phyloP scores from a whole-genome alignment of 1,140 invertebrate species.

The Probaryconus sp. region DNA sequence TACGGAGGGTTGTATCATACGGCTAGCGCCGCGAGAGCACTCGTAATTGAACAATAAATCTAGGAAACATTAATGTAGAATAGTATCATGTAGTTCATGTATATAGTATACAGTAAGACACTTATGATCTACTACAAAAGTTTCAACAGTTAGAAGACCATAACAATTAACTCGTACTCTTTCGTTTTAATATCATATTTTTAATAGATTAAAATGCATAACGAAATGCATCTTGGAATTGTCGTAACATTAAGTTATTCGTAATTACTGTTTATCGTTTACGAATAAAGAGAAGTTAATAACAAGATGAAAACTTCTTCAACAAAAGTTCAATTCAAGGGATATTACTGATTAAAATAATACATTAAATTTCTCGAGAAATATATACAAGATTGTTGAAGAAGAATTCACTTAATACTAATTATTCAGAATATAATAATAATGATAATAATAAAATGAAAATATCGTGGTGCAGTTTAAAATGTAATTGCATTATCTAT shows the following conservation, averaged over 20 bases:
- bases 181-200: slow-evolving; percentile 40
- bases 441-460: no score
- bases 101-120: slow-evolving; percentile 76
- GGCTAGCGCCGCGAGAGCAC: slow-evolving; percentile 24
- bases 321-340: no score
- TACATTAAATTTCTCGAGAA: no score
- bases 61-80: slow-evolving; percentile 77
- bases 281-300: not conserved
- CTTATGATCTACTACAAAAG: slow-evolving; percentile 75
- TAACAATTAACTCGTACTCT: slow-evolving; percentile 71
- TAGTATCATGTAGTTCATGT: slow-evolving; percentile 74
- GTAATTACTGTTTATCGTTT: no score
- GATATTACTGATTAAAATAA: no score
- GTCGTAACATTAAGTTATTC: no score
- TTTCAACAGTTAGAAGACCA: slow-evolving; percentile 76
- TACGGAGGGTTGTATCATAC: slow-evolving; percentile 48
- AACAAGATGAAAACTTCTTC: slow-evolving; percentile 8
- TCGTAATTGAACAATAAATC: slow-evolving; percentile 65
- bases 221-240: slow-evolving; percentile 30
- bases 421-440: no score
- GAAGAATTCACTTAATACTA: no score
- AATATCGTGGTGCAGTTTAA: no score
- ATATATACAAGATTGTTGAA: no score
- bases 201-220: slow-evolving; percentile 21
- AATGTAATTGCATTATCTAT: no score